Evolutionary conservation across 2,888 invertebrate species (phyloP), one percentile per base, ranked within the genome.

Genomic region (Eupithecia exiguata): DNA sequence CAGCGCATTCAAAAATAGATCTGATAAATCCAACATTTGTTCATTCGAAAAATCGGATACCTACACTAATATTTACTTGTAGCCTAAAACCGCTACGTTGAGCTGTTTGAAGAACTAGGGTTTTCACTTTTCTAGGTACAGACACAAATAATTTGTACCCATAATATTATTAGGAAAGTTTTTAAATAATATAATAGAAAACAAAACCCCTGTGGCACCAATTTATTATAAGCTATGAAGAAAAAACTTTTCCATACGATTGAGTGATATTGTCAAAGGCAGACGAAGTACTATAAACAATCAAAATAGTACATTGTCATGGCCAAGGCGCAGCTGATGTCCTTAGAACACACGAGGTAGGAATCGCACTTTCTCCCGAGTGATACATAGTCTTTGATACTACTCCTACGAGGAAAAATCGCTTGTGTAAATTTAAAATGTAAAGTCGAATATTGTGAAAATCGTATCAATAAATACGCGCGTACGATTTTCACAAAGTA

Each of bases 41-140:
- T 73, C 69, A 74, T 63, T 12, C 63, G 63, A 66, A 67, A 73
- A 75, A 76, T 71, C 67, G 58, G n/a, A 58, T 43, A 66, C 25
- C 16, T 43, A 75, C 36, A 71, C 72, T 69, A 78, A 76, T 71
- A 78, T 78, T 72, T 73, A 63, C 71, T 73, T 69, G 66, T 61
- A 65, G 71, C 53, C 68, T 63, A 70, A 75, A 74, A 69, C 58
- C 53, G 68, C 53, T 71, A 72, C 70, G 68, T 49, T 72, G 68
- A 70, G 65, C 53, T 18, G 49, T 62, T 30, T 68, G 49, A 30
- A 53, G 49, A 21, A 21, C 36, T 43, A 70, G 70, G 72, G 66
- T 71, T 69, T 61, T 61, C 70, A 65, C 30, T 40, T 7, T 38
- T 18, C 16, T 61, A 40, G n/a, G 18, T 53, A 21, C 46, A 25